Base-by-base conservation (phyloP, 1,140 invertebrate genomes). In the Acyrthosiphon pisum region DNA sequence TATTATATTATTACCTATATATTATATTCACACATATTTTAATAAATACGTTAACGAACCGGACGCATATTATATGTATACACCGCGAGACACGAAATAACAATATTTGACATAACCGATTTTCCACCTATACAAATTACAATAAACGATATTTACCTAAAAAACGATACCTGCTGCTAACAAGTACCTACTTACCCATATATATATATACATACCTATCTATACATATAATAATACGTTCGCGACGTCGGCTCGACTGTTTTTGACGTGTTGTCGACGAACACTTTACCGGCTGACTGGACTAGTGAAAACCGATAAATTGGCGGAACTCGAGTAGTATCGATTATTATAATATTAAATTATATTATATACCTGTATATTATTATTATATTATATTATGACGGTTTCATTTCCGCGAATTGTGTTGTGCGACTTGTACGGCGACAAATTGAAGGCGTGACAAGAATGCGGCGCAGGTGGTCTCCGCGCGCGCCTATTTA, bases 241-340 rank as follows among this genome's bases (percentile, higher is more conserved):
- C 18, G 30, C 26, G 30, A 11, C 26, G 56, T 41, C 37, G 37
- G 37, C 35, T 41, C 37, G 83, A 30, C 22, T 41, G 37, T 41
- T 84, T 84, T n/a, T 76, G 60, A 76, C 60, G 14, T 76, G 60
- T 37, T 90, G 89, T 90, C 89, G 7, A 44, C 37, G 26, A 68
- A 68, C 53, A 68, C 3, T 90, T 90, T 44, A 90, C 37, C 53
- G 89, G 89, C 89, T 56, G 89, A 90, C 44, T 68, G 37, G 53
- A 44, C 37, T 48, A n/a, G 89, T 90, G 89, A 90, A 68, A 90
- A 90, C 89, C 53, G 56, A 90, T 90, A 90, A 90, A 90, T 90
- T 90, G 89, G 89, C 89, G 89, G 53, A 90, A 90, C 53, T 44
- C 53, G 26, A 37, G n/a, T 76, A 20, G 37, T 90, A 68, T 90